These are phyloP conservation scores for Spodoptera litura DNA, from an alignment of 1,140 invertebrate species.

Conservation along the genomic window DNA sequence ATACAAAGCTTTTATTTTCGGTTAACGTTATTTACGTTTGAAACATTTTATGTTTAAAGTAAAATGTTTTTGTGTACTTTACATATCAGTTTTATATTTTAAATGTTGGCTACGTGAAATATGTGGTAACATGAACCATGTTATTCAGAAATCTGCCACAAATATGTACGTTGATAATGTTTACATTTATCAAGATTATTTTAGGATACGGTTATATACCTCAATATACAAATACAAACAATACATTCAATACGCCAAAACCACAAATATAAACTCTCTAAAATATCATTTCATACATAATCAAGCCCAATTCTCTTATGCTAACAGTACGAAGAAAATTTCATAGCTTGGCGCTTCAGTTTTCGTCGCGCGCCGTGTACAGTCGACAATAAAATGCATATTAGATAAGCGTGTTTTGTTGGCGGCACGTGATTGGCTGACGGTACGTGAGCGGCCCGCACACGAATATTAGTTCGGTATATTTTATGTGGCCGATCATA, in stretches of 20 bases:
- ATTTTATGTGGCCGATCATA: slow-evolving; percentile 11
- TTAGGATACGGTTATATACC: too few species aligned
- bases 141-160: too few species aligned
- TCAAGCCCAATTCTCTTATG: slow-evolving; percentile 40
- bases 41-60: background rate
- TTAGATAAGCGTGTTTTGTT: slow-evolving; percentile 80
- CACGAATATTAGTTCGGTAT: slow-evolving; percentile 30
- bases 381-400: slow-evolving; percentile 79
- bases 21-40: slow-evolving; percentile 13
- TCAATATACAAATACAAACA: background rate
- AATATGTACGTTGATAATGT: too few species aligned
- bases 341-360: slow-evolving; percentile 48
- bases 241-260: background rate
- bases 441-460: slow-evolving; percentile 53
- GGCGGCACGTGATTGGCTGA: slow-evolving; percentile 68
- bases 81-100: background rate
- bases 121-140: too few species aligned
- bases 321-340: slow-evolving; percentile 48
- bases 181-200: too few species aligned
- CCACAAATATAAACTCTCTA: background rate
- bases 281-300: background rate
- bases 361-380: slow-evolving; percentile 55
- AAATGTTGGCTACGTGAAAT: background rate
- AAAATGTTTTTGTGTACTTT: background rate
- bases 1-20: slow-evolving; percentile 39